Conservation (phyloP, 2,888 invertebrate genomes). For the Acanthococcus lagerstroemiae region DNA sequence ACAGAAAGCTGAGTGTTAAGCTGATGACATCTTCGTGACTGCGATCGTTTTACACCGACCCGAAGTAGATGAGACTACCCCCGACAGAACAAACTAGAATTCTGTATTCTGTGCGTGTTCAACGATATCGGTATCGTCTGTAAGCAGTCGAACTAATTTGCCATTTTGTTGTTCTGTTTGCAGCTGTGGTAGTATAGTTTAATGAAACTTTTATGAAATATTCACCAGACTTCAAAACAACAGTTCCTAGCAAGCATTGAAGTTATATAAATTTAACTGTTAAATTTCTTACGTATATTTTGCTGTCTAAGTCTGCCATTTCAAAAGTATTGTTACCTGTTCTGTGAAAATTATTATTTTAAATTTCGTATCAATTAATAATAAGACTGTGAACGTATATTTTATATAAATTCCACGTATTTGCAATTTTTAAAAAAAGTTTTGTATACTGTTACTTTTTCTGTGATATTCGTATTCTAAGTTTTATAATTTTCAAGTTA, state of each 20-base stretch:
- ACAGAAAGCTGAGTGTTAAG: too few relatives aligned
- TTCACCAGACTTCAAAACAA: slow-evolving; percentile 26
- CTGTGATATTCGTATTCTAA: slow-evolving; percentile 25
- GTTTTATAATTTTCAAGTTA: slow-evolving; percentile 1
- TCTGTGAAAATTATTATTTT: slow-evolving; percentile 25
- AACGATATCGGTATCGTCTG: too few relatives aligned
- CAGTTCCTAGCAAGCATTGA: slow-evolving; percentile 32
- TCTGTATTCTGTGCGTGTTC: too few relatives aligned
- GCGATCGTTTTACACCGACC: too few relatives aligned
- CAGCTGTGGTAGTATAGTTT: slow-evolving; percentile 30
- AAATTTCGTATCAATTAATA: slow-evolving; percentile 30
- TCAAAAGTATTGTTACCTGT: slow-evolving; percentile 31
- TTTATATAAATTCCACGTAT: slow-evolving; percentile 24
- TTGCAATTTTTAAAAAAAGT: slow-evolving; percentile 13
- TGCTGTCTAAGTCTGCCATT: slow-evolving; percentile 32
- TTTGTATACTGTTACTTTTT: slow-evolving; percentile 27
- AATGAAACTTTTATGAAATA: slow-evolving; percentile 14
- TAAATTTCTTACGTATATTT: slow-evolving; percentile 4
- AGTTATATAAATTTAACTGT: slow-evolving; percentile 15
- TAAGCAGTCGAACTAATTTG: too few relatives aligned
- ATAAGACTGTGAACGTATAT: slow-evolving; percentile 30
- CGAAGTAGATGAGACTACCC: too few relatives aligned
- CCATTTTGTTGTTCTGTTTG: slow-evolving; percentile 2
- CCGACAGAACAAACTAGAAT: too few relatives aligned
- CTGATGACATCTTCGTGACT: too few relatives aligned